Evolutionary conservation across 2,888 invertebrate genomes (phyloP).

Genomic region (Anoncus sp.): DNA sequence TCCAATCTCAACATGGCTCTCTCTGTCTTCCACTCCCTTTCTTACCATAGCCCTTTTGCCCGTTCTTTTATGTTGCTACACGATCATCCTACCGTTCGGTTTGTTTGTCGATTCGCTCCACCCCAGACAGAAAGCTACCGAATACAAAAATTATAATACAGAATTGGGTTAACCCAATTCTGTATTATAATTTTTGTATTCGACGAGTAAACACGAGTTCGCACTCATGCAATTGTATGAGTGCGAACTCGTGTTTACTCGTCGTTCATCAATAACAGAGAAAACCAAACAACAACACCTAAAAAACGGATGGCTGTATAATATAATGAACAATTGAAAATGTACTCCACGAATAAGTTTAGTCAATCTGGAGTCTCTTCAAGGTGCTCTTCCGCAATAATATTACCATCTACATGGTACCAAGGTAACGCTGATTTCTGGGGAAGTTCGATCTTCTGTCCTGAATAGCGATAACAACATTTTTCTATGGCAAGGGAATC

Average conservation of each 20-base stretch:
- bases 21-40: conserved; percentile 41
- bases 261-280: conserved; percentile 15
- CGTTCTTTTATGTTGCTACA: conserved; percentile 27
- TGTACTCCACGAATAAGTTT: conserved; percentile 2
- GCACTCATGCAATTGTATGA: not conserved
- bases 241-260: conserved; percentile 19
- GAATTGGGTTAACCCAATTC: conserved; percentile 21
- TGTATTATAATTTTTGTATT: no score
- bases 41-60: conserved; percentile 59
- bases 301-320: not conserved
- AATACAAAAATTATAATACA: not conserved
- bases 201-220: not conserved
- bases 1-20: conserved; percentile 12
- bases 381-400: not conserved
- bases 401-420: not conserved
- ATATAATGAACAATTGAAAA: not conserved
- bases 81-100: conserved; percentile 8
- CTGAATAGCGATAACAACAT: not conserved
- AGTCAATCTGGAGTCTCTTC: not conserved
- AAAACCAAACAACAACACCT: not conserved
- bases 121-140: conserved; percentile 9
- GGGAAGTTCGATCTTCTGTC: not conserved
- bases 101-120: conserved; percentile 56
- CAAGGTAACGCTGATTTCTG: not conserved
- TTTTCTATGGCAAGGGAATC: no score